Evolutionary conservation across 2,797 vertebrate species (phyloP).

Genomic region (Gymnopithys bicolor): DNA sequence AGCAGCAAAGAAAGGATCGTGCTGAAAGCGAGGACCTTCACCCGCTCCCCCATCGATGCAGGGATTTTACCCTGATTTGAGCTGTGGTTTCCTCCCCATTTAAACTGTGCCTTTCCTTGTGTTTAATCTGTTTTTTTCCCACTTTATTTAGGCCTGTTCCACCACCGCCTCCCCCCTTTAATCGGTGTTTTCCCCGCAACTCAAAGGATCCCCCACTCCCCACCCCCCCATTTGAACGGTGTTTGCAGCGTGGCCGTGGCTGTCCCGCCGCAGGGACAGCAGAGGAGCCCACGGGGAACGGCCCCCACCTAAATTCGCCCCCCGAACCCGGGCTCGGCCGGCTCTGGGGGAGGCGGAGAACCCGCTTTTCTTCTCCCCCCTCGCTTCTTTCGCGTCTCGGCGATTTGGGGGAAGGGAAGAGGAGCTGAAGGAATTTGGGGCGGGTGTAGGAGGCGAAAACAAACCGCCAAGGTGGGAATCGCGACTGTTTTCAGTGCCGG

Average conservation of each 20-base stretch:
- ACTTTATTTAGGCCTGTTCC: not conserved
- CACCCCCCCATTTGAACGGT: rapidly evolving
- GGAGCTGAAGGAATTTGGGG: not conserved
- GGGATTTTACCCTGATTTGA: not conserved
- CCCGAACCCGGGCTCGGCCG: not conserved
- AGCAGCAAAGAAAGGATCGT: not conserved
- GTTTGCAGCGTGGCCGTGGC: not conserved
- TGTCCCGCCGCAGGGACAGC: not conserved
- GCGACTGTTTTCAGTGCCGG: not conserved
- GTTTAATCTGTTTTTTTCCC: not conserved
- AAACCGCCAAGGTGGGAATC: not conserved
- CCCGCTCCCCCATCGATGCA: rapidly evolving
- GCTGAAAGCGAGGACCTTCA: not conserved
- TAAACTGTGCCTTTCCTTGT: rapidly evolving
- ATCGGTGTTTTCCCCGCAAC: not conserved
- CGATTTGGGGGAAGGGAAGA: not conserved
- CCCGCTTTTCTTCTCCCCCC: not conserved
- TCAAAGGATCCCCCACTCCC: not conserved
- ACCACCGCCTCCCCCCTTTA: not conserved
- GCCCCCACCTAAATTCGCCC: not conserved
- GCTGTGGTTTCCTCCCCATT: not conserved
- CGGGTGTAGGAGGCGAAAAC: not conserved
- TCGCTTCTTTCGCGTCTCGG: not conserved
- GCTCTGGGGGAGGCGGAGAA: not conserved
- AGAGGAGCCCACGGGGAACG: not conserved